Percentiles rank a stretch among this genome's conserved stretches.
Conservation (phyloP, 2,113 vertebrate species). For the Papio anubis region DNA sequence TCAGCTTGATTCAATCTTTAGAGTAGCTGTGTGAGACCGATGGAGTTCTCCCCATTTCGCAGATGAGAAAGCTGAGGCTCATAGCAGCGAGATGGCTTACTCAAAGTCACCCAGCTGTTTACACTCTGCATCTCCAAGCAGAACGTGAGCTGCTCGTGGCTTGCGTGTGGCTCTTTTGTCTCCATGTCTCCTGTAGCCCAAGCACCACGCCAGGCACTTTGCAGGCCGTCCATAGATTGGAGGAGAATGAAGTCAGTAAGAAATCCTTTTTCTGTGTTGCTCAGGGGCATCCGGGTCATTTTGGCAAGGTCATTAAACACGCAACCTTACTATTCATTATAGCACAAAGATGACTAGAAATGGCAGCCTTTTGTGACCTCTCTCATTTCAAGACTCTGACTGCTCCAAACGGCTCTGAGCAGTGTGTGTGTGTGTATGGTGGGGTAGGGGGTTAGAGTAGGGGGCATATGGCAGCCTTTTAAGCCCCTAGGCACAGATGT, state of each 20-base stretch:
- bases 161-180: fast-evolving
- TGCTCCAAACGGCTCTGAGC: neutral
- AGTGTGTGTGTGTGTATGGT: neutral
- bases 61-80: neutral
- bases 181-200: fast-evolving
- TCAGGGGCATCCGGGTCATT: neutral
- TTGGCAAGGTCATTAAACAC: neutral
- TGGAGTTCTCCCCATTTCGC: neutral
- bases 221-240: neutral
- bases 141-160: fast-evolving
- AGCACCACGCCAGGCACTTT: neutral
- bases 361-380: neutral
- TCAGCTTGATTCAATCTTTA: neutral
- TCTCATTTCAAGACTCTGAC: neutral
- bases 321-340: fast-evolving
- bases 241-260: neutral
- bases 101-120: neutral
- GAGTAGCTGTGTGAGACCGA: neutral
- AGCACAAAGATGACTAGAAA: neutral
- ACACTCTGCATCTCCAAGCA: neutral
- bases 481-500: neutral
- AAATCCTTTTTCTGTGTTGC: neutral
- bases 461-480: neutral
- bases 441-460: neutral
- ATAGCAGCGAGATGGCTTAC: fast-evolving